A percentile compares a stretch with the other conserved stretches of the same genome.
Evolutionary conservation across 2,888 invertebrate genomes (phyloP).

Genomic region (Eremobia ochroleuca): DNA sequence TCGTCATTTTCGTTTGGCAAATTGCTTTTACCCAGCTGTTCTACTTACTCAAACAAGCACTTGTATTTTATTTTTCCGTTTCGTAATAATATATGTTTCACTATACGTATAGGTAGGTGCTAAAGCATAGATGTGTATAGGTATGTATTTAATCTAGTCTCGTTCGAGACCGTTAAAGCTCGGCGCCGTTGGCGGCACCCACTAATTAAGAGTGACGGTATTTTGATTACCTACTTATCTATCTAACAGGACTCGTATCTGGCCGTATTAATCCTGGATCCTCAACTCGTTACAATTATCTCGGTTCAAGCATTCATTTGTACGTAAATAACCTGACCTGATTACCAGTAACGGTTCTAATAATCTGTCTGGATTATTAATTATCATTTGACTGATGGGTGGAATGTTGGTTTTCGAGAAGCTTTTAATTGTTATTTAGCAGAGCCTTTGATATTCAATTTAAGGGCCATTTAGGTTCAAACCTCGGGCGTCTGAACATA

Average conservation of each 20-base stretch:
- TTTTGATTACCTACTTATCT: slow-evolving; percentile 88
- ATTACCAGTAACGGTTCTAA: slow-evolving; percentile 73
- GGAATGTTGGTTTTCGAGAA: slow-evolving; percentile 25
- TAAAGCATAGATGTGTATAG: slow-evolving; percentile 11
- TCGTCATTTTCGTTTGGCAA: not conserved
- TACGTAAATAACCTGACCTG: slow-evolving; percentile 74
- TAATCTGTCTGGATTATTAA: slow-evolving; percentile 71
- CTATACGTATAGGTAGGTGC: not conserved
- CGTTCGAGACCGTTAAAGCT: slow-evolving; percentile 67
- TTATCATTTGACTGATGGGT: slow-evolving; percentile 64
- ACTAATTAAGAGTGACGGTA: slow-evolving; percentile 88
- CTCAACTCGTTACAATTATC: slow-evolving; percentile 83
- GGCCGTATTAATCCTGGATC: slow-evolving; percentile 83
- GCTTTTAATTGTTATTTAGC: slow-evolving; percentile 41
- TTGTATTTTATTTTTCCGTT: slow-evolving; percentile 19
- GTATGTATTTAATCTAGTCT: slow-evolving; percentile 51
- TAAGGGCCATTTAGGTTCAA: slow-evolving; percentile 39
- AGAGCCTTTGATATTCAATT: slow-evolving; percentile 27
- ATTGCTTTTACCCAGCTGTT: slow-evolving; percentile 13
- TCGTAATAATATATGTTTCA: not conserved
- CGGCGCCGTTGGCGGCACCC: slow-evolving; percentile 78
- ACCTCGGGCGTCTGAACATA: slow-evolving; percentile 63
- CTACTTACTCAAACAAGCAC: not conserved
- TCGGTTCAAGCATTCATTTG: slow-evolving; percentile 81
- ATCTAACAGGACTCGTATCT: slow-evolving; percentile 81